These are phyloP conservation scores for Gasterosteus nipponicus DNA, from an alignment of 2,113 vertebrate genomes.

Conservation along the genomic window DNA sequence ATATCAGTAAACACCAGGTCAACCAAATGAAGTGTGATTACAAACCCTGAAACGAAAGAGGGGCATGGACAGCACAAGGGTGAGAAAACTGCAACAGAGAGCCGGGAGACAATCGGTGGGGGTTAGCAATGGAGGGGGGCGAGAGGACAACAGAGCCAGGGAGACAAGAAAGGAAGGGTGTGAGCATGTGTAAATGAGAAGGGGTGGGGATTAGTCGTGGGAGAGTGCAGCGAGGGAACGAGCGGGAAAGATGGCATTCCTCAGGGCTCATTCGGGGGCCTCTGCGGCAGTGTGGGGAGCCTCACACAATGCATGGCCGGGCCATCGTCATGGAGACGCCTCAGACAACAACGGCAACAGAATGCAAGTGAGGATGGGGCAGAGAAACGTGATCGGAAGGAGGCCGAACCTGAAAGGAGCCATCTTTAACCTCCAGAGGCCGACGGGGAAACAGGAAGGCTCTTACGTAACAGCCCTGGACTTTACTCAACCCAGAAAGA, in stretches of 20 bases:
- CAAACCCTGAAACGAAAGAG: conserved; percentile 34
- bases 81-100: conserved; percentile 33
- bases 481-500: conserved; percentile 24
- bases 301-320: conserved; percentile 70
- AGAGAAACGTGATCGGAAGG: background rate
- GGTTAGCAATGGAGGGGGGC: background rate
- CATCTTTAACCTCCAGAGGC: conserved; percentile 24
- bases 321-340: conserved; percentile 70
- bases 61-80: conserved; percentile 20
- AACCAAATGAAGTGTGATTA: conserved; percentile 46
- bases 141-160: conserved; percentile 11
- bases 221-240: conserved; percentile 75
- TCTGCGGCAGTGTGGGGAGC: conserved; percentile 53
- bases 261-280: conserved; percentile 66
- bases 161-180: conserved; percentile 53
- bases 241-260: conserved; percentile 74
- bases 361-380: background rate
- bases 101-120: conserved; percentile 15
- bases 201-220: conserved; percentile 76
- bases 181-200: conserved; percentile 72
- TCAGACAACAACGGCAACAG: conserved; percentile 40
- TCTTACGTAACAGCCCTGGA: conserved; percentile 47
- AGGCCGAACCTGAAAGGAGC: conserved; percentile 27
- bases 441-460: conserved; percentile 12
- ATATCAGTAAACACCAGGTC: conserved; percentile 32